Conservation (phyloP, 2,113 vertebrate species). For the Psammodynastes pulverulentus region DNA sequence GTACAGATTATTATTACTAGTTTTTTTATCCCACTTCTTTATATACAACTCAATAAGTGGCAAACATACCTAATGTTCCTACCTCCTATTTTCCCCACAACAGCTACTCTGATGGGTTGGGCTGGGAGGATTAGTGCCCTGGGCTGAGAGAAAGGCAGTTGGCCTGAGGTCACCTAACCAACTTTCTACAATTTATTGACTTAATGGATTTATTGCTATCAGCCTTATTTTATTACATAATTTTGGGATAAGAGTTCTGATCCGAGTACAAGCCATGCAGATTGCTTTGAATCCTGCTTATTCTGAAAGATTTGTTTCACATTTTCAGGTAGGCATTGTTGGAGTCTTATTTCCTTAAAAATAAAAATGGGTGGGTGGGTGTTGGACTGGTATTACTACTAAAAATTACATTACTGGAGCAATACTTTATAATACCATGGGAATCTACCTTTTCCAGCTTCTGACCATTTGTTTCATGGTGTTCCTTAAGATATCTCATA, state of each 20-base stretch:
- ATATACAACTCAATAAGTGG: background rate
- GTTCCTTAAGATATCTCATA: background rate
- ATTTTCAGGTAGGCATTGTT: background rate
- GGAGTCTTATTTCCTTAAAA: background rate
- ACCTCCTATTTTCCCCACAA: background rate
- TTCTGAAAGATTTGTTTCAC: background rate
- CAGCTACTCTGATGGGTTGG: background rate
- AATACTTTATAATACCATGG: background rate
- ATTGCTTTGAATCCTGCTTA: background rate
- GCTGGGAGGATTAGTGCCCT: too few species aligned
- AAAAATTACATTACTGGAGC: background rate
- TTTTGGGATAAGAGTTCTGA: background rate
- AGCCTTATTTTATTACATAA: background rate
- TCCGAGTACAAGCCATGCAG: background rate
- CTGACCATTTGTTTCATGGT: background rate
- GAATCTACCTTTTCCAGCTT: background rate
- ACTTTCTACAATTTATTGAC: background rate
- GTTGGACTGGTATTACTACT: background rate
- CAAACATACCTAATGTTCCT: background rate
- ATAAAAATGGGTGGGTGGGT: too few species aligned
- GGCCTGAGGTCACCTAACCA: background rate
- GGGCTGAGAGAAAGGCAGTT: background rate
- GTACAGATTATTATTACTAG: background rate
- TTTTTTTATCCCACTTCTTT: background rate
- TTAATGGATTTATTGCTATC: background rate